phyloP scores from a whole-genome alignment of 2,113 vertebrate genomes.

The Sylvilagus bachmani region DNA sequence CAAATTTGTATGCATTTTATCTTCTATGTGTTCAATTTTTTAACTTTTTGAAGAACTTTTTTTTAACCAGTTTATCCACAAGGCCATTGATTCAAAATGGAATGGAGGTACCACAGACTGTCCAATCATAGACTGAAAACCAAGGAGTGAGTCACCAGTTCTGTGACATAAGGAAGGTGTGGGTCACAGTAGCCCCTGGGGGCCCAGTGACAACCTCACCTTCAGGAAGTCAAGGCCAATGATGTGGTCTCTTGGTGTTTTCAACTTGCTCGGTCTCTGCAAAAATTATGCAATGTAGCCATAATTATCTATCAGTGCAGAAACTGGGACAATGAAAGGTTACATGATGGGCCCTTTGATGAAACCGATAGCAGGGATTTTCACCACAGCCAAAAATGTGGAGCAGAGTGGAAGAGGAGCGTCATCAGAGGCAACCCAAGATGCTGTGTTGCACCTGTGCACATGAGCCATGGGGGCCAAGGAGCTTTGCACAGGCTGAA shows the following conservation, averaged over 20 bases:
- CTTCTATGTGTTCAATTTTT: slow-evolving; percentile 43
- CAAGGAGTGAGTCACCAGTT: not conserved
- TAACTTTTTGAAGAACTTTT: slow-evolving; percentile 40
- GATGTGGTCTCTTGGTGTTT: not conserved
- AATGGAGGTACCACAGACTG: not conserved
- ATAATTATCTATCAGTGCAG: not conserved
- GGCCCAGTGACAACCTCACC: not conserved
- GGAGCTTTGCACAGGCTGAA: not conserved
- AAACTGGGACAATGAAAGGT: not conserved
- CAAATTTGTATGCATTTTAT: slow-evolving; percentile 42
- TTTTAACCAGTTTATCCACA: not conserved
- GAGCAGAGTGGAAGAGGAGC: not conserved
- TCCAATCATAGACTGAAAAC: not conserved
- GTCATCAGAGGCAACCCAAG: not conserved
- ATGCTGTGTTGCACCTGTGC: not conserved
- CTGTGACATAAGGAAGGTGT: not conserved
- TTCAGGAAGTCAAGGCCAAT: not conserved
- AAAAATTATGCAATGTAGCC: not conserved
- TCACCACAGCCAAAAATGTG: not conserved
- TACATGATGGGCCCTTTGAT: not conserved
- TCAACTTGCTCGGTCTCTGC: not conserved
- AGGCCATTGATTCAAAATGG: slow-evolving; percentile 10
- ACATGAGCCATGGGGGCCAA: not conserved
- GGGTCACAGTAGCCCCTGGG: not conserved
- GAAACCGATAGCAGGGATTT: not conserved